Base-by-base conservation (phyloP, 2,113 vertebrate genomes). In the Epinephelus fuscoguttatus region DNA sequence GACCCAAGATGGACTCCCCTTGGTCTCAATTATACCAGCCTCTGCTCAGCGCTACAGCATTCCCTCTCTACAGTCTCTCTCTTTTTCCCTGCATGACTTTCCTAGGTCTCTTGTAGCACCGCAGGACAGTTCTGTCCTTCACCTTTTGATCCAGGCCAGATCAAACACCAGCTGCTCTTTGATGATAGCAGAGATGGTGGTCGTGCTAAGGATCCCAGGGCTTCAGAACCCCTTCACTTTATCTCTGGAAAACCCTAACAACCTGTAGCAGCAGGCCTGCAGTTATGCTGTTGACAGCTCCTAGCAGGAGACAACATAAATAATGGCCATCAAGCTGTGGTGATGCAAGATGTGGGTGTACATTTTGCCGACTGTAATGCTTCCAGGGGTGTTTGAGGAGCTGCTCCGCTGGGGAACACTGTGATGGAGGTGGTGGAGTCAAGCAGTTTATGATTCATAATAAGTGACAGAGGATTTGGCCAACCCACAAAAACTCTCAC, bases 131-230 rank as follows among this genome's bases (percentile, higher is more conserved):
- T 84, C 73, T 84, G 92, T 89, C 89, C 84, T 87, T 90, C 83
- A 83, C 88, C 90, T 90, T 87, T 89, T 89, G 79, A 92, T 93
- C 89, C 57, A 50, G 63, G 69, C 81, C 80, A 78, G 86, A 91
- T 95, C 91, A 93, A 90, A 92, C 86, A 76, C 77, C 62, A 79
- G 68, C 87, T 89, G 84, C 59, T 75, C 86, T 90, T 89, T 94
- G 86, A 94, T 91, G 90, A 88, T 83, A 88, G 81, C 61, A 72
- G 62, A 68, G 67, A 83, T 61, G 84, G 82, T 68, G 78, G 75
- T 82, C 61, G 67, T 64, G 71, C 67, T 78, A 80, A 83, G 62
- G 66, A 75, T 85, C 67, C 62, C 55, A 56, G 69, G 61, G 61
- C 66, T 30, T 77, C 33, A 12, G 63, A 67, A 81, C 70, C 50